A percentile compares a stretch with the other conserved stretches of the same genome.
phyloP scores from a whole-genome alignment of 2,888 invertebrate genomes.

The Elmis aenea region DNA sequence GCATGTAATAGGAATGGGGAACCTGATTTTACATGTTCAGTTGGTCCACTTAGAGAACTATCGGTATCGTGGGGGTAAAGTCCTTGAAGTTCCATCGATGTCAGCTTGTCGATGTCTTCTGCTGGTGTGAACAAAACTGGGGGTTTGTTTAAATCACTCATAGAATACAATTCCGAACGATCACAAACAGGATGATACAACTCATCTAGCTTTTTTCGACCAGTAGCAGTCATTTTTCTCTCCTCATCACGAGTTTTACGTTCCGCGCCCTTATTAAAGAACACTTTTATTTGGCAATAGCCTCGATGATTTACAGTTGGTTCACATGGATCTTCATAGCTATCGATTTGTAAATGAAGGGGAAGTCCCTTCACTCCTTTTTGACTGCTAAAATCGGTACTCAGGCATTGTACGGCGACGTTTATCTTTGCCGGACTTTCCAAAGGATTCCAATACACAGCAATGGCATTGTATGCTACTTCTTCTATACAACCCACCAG shows the following conservation, averaged over 20 bases:
- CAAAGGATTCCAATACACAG: constrained; percentile 97
- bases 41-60: constrained; percentile 61
- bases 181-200: constrained; percentile 94
- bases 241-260: constrained; percentile 98
- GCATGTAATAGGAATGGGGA: constrained; percentile 71
- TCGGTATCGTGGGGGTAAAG: constrained; percentile 81
- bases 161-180: constrained; percentile 94
- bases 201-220: constrained; percentile 93
- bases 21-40: constrained; percentile 58
- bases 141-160: constrained; percentile 91
- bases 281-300: constrained; percentile 99
- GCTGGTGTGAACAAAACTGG: constrained; percentile 94
- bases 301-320: constrained; percentile 88
- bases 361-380: constrained; percentile 99
- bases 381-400: constrained; percentile 99
- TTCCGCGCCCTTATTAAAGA: constrained; percentile 99
- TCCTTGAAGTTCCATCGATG: constrained; percentile 71
- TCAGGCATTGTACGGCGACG: constrained; percentile 96
- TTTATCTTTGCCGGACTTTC: constrained; percentile 98
- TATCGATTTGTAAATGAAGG: constrained; percentile 96
- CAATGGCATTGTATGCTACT: constrained; percentile 96
- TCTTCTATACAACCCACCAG: constrained; percentile 97
- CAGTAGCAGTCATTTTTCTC: constrained; percentile 90
- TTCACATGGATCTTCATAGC: constrained; percentile 93
- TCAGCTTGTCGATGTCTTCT: constrained; percentile 87